phyloP scores from a whole-genome alignment of 2,888 invertebrate genomes.

The Luffia ferchaultella region DNA sequence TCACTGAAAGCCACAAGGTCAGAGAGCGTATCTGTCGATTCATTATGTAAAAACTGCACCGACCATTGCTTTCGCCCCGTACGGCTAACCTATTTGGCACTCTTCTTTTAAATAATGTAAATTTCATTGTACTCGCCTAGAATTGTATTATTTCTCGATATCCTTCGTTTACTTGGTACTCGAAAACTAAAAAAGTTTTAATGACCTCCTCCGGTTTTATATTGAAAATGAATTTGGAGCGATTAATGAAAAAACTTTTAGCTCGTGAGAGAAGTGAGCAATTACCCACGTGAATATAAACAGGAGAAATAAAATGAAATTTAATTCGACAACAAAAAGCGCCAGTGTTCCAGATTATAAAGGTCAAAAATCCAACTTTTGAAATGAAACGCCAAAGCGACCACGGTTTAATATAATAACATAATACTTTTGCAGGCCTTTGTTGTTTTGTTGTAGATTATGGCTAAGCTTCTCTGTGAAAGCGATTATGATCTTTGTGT shows the following conservation, averaged over 20 bases:
- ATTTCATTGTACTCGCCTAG: constrained; percentile 30
- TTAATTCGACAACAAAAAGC: too few relatives aligned
- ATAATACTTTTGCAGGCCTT: background rate
- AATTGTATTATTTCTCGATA: background rate
- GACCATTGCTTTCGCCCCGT: background rate
- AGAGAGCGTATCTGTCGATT: too few relatives aligned
- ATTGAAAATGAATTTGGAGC: background rate
- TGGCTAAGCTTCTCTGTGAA: too few relatives aligned
- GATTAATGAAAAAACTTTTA: background rate
- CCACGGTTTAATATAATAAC: background rate
- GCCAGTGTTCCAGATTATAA: too few relatives aligned
- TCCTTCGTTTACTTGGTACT: background rate
- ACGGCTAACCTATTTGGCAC: constrained; percentile 53
- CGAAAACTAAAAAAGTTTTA: background rate
- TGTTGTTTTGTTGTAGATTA: too few relatives aligned
- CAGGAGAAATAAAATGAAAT: too few relatives aligned
- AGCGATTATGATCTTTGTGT: too few relatives aligned
- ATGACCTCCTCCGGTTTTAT: background rate
- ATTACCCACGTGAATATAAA: too few relatives aligned
- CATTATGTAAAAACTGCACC: background rate
- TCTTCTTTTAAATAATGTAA: constrained; percentile 42
- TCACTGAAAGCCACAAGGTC: too few relatives aligned
- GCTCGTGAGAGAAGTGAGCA: too few relatives aligned
- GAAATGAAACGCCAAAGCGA: background rate
- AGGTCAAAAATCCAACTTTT: background rate